Conservation (phyloP, 2,797 vertebrate species). For the Acrocephalus scirpaceus region DNA sequence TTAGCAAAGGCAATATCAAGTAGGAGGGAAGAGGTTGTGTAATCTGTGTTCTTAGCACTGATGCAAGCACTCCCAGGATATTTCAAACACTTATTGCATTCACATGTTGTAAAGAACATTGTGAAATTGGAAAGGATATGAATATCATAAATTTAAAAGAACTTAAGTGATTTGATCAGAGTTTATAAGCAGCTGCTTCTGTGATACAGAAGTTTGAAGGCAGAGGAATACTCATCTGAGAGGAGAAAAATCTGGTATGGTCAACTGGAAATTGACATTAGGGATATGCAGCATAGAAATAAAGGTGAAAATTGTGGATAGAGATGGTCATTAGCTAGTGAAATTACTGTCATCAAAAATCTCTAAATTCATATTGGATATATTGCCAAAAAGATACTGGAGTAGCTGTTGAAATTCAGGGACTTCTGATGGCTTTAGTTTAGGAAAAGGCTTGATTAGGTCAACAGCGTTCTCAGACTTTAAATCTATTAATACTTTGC, state of each 20-base stretch:
- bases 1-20: background rate
- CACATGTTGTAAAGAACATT: background rate
- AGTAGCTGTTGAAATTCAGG: background rate
- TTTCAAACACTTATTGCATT: background rate
- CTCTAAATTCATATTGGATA: background rate
- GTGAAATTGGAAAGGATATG: background rate
- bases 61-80: background rate
- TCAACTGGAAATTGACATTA: background rate
- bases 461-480: background rate
- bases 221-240: background rate
- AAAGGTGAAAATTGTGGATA: background rate
- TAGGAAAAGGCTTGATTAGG: background rate
- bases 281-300: background rate
- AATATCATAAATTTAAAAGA: background rate
- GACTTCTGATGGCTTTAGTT: background rate
- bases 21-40: background rate
- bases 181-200: background rate
- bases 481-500: background rate
- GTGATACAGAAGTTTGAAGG: background rate
- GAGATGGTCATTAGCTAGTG: background rate
- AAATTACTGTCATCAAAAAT: background rate
- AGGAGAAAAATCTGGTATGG: background rate
- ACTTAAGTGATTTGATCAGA: background rate
- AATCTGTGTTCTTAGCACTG: background rate
- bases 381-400: background rate